Base-by-base conservation (phyloP, 1,140 invertebrate genomes). In the Drosophila rufa region DNA sequence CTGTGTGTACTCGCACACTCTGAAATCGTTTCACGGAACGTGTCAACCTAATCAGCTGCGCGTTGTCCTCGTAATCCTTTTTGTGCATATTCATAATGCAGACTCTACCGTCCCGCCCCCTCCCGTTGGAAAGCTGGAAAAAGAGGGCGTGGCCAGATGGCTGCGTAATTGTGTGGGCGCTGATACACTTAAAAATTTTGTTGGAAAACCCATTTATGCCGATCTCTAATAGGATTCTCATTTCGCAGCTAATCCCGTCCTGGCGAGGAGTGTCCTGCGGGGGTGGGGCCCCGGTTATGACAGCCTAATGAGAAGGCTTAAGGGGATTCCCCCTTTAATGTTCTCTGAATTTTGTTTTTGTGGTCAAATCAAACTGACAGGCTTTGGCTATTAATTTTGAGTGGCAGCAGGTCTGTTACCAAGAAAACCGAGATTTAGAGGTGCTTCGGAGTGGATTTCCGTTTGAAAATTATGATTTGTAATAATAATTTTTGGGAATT, bases 161-260 rank as follows among this genome's bases (percentile, higher is more conserved):
- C 60, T 79, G 59, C 55, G 66, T 85, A 85, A 85, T 85, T 86
- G 75, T 86, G 82, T 86, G 82, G 82, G 82, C 82, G 82, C 64
- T 77, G 75, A 78, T 78, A 77, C 75, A 78, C 74, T 78, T 78
- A 68, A 77, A 77, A 78, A 64, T 66, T 59, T 48, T 17, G 6
- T 30, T 30, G 4, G 68, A 36, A 73, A 40, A 38, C 11, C 43
- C 68, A 60, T 36, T 53, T 62, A 19, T 53, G 33, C 15, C 46
- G 45, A 46, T 43, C 59, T 59, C 46, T 58, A 50, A 48, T 19
- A 45, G 58, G 64, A 45, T 61, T 43, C 43, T 25, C 48, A 64
- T 55, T 64, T 38, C 33, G 33, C 36, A 38, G 53, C 53, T 56
- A 56, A 56, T 56, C 53, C 53, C 40, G n/a, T 43, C 11, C 56